Conservation (phyloP, 2,797 vertebrate genomes). For the Octomys mimax region DNA sequence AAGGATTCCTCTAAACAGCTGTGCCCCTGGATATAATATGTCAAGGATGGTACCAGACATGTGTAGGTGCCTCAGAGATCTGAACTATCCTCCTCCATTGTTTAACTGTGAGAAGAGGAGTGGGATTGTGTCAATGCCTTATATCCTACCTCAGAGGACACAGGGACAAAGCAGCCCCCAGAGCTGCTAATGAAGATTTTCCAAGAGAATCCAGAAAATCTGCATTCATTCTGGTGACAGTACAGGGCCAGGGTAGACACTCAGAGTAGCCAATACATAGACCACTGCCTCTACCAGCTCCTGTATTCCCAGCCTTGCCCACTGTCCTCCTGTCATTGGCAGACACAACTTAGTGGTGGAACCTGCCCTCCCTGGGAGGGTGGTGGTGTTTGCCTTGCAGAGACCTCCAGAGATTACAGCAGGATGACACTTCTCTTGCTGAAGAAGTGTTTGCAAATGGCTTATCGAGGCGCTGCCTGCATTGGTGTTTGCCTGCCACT, state of each 20-base stretch:
- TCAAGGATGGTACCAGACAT: background rate
- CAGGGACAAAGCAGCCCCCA: background rate
- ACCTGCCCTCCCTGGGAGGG: background rate
- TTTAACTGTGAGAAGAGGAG: background rate
- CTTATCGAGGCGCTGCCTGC: background rate
- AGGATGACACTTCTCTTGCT: background rate
- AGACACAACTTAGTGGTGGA: background rate
- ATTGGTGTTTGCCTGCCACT: background rate
- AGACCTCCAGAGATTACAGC: background rate
- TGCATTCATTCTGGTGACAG: background rate
- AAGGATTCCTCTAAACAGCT: background rate
- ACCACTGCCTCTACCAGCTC: background rate
- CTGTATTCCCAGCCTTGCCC: background rate
- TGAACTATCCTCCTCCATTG: background rate
- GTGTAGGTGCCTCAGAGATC: background rate
- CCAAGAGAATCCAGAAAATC: background rate
- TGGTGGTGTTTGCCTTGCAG: background rate
- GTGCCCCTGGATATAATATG: background rate
- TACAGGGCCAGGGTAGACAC: background rate
- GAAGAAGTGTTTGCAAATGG: constrained; percentile 43
- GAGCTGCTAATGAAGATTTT: background rate
- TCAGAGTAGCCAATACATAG: background rate
- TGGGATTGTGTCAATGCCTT: background rate
- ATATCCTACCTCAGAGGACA: background rate
- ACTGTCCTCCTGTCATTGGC: background rate